Evolutionary conservation across 1,140 invertebrate species (phyloP), one percentile per base, ranked within the genome.

Genomic region (Nebria ingens): DNA sequence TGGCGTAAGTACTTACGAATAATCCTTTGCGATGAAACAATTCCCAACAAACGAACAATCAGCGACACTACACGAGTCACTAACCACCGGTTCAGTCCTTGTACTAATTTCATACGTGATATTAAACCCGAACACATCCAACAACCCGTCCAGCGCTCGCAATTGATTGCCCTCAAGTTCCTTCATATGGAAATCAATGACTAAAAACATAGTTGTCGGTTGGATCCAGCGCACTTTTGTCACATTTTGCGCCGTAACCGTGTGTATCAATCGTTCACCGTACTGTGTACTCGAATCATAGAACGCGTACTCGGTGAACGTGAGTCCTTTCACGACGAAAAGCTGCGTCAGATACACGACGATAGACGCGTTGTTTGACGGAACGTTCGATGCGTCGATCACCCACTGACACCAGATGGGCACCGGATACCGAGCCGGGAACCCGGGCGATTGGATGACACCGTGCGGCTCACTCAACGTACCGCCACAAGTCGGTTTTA

Each of bases 111-210:
- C 88, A 67, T 93, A 94, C 2, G 91, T 94, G 59, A 94, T 84
- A 69, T 95, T 95, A 73, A 95, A 93, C 4, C 91, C 92, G 66
- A 86, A 93, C 1, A 92, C 89, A 58, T 91, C 83, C 17, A 93
- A 74, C 6, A 94, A 74, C 52, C 85, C 80, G 60, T 90, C 82
- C 38, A 91, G 70, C 0, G 89, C 89, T 1, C 92, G 73, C 34
- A 94, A 72, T 68, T 94, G 89, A 34, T 88, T 85, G 2, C 90
- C 89, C 61, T 89, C 86, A 53, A 89, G 73, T 19, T 83, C 72
- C 56, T 82, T 74, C 38, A 91, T 73, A 2, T 77, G 75, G 62
- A 95, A 82, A 42, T 87, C 84, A 20, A 94, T 78, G 15, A 91
- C 87, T 38, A 94, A 69, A 59, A 84, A 89, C 17, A 84, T 85